Conservation (phyloP, 1,140 invertebrate genomes). For the Anthonomus grandis region DNA sequence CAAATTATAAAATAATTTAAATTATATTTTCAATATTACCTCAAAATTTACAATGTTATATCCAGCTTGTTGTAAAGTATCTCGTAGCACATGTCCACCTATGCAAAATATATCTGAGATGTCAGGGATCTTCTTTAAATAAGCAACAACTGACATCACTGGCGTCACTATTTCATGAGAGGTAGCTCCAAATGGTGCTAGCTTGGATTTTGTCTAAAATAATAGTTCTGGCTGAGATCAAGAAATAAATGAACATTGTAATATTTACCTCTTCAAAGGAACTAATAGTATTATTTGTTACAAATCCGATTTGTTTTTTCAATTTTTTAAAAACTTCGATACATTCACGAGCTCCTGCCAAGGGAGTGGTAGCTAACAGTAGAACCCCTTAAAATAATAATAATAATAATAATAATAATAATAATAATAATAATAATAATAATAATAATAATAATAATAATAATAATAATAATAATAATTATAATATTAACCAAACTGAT, state of each 20-base stretch:
- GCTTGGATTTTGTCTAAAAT: slow-evolving; percentile 20
- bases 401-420: background rate
- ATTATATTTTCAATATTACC: slow-evolving; percentile 2
- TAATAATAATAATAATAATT: too few relatives aligned
- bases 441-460: too few relatives aligned
- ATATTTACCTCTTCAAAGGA: slow-evolving; percentile 7
- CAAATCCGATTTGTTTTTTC: slow-evolving; percentile 17
- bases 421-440: background rate
- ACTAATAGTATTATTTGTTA: slow-evolving; percentile 19
- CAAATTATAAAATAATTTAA: too few relatives aligned
- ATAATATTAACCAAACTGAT: too few relatives aligned
- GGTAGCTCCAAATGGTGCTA: slow-evolving; percentile 3
- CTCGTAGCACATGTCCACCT: slow-evolving; percentile 8
- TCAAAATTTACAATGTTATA: slow-evolving; percentile 21
- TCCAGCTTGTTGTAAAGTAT: slow-evolving; percentile 11
- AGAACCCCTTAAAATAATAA: slow-evolving; percentile 12
- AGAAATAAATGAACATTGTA: background rate
- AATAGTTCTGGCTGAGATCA: background rate
- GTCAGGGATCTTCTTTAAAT: slow-evolving; percentile 16
- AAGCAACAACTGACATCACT: background rate
- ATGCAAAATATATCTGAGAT: slow-evolving; percentile 16
- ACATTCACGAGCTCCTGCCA: slow-evolving; percentile 8
- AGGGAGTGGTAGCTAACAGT: slow-evolving; percentile 3
- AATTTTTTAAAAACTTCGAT: slow-evolving; percentile 12
- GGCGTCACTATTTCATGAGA: slow-evolving; percentile 21